Percentiles rank a stretch among this genome's conserved stretches.
Evolutionary conservation across 2,797 vertebrate genomes (phyloP).

Genomic region (Crenuchus spilurus): DNA sequence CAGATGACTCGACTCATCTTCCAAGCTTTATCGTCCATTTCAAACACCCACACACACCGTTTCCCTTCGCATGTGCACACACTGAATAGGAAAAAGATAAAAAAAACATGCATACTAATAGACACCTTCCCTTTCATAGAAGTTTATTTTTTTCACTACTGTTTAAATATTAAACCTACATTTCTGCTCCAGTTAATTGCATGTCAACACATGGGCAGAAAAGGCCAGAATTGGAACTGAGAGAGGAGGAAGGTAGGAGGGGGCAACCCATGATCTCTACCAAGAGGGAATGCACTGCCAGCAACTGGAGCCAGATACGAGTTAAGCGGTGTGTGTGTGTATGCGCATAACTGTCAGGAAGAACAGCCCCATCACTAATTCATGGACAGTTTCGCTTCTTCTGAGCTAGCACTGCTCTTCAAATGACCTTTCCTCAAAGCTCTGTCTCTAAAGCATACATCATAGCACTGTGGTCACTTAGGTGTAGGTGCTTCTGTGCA

Average conservation of each 20-base stretch:
- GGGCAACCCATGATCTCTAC: conserved; percentile 36
- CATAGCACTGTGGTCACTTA: conserved; percentile 14
- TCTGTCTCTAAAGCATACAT: conserved; percentile 31
- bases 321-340: conserved; percentile 48
- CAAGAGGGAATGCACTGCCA: conserved; percentile 48
- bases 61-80: conserved; percentile 13
- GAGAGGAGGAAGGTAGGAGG: not conserved
- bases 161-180: conserved; percentile 73
- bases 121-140: conserved; percentile 44
- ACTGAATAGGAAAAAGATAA: conserved; percentile 21
- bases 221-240: conserved; percentile 40
- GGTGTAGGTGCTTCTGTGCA: conserved; percentile 14
- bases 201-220: conserved; percentile 59
- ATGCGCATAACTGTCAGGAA: conserved; percentile 51
- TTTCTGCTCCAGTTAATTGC: conserved; percentile 71
- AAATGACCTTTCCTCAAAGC: conserved; percentile 66
- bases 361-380: conserved; percentile 75
- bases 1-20: conserved; percentile 27
- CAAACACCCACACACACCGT: conserved; percentile 12
- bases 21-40: conserved; percentile 40
- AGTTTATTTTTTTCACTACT: conserved; percentile 53
- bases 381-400: conserved; percentile 64
- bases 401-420: conserved; percentile 67
- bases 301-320: conserved; percentile 49
- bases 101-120: conserved; percentile 42